Conservation (phyloP, 2,797 vertebrate species). For the Amphiprion clarkii region DNA sequence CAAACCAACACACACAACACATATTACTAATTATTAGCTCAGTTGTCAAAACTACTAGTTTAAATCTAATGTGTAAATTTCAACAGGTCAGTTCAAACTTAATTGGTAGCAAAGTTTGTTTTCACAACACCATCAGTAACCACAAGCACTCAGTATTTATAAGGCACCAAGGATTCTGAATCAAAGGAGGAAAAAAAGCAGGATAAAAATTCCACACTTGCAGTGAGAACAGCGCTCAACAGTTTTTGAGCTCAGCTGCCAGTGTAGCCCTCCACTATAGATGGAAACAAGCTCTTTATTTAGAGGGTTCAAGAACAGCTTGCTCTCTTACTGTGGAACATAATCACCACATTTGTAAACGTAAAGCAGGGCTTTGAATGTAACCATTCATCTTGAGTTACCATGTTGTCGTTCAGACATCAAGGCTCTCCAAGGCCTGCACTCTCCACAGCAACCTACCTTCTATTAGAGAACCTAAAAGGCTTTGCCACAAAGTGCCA, state of each 20-base stretch:
- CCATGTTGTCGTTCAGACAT: slow-evolving; percentile 63
- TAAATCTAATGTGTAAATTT: slow-evolving; percentile 38
- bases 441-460: slow-evolving; percentile 59
- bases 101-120: slow-evolving; percentile 55
- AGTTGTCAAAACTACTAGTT: slow-evolving; percentile 55
- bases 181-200: slow-evolving; percentile 16
- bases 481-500: slow-evolving; percentile 68
- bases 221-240: slow-evolving; percentile 46
- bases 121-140: slow-evolving; percentile 41
- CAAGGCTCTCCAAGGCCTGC: slow-evolving; percentile 68
- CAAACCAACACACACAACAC: slow-evolving; percentile 49
- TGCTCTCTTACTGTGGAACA: slow-evolving; percentile 74
- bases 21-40: slow-evolving; percentile 64
- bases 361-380: slow-evolving; percentile 72
- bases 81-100: slow-evolving; percentile 22
- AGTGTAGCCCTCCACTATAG: slow-evolving; percentile 19
- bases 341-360: slow-evolving; percentile 73
- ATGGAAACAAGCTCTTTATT: slow-evolving; percentile 63
- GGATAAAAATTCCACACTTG: slow-evolving; percentile 42
- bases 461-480: slow-evolving; percentile 55
- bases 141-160: slow-evolving; percentile 36
- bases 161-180: slow-evolving; percentile 41
- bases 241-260: slow-evolving; percentile 58
- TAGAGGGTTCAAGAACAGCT: slow-evolving; percentile 77
- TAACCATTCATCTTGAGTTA: slow-evolving; percentile 72